Evolutionary conservation across 2,113 vertebrate genomes (phyloP).

Genomic region (Ptilorrhoa leucosticta): DNA sequence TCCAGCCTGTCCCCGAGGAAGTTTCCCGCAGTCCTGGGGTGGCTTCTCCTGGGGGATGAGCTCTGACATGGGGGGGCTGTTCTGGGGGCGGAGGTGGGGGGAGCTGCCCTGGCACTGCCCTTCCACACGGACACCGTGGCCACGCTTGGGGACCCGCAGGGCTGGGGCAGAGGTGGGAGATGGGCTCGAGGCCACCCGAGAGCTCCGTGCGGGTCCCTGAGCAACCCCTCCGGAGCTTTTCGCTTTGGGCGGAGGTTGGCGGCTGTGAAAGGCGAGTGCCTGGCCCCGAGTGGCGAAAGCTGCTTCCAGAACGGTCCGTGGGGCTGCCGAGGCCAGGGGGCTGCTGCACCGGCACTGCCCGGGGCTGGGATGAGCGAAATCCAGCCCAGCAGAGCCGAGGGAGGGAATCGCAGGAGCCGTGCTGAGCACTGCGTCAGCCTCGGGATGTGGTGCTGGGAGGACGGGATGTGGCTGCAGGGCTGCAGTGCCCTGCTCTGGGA

Average conservation of each 20-base stretch:
- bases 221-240: fast-evolving
- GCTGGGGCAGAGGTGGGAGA: not conserved
- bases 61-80: fast-evolving
- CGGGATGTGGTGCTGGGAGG: fast-evolving
- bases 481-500: fast-evolving
- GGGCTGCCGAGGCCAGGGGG: fast-evolving
- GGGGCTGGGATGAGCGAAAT: fast-evolving
- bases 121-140: fast-evolving
- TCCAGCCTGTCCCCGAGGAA: not conserved
- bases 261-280: fast-evolving
- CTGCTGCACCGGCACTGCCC: fast-evolving
- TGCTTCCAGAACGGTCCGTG: not conserved
- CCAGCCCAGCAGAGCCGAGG: fast-evolving
- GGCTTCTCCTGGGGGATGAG: not conserved
- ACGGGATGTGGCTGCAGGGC: fast-evolving
- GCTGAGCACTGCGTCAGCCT: fast-evolving
- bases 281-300: not conserved
- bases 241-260: fast-evolving
- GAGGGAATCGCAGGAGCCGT: fast-evolving
- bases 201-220: fast-evolving
- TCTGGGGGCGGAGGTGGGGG: fast-evolving
- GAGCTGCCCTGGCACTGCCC: not conserved
- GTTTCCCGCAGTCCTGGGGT: not conserved
- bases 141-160: fast-evolving
- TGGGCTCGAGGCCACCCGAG: fast-evolving